These are phyloP conservation scores for Chrysemys picta DNA, from an alignment of 2,113 vertebrate species.

Conservation along the genomic window DNA sequence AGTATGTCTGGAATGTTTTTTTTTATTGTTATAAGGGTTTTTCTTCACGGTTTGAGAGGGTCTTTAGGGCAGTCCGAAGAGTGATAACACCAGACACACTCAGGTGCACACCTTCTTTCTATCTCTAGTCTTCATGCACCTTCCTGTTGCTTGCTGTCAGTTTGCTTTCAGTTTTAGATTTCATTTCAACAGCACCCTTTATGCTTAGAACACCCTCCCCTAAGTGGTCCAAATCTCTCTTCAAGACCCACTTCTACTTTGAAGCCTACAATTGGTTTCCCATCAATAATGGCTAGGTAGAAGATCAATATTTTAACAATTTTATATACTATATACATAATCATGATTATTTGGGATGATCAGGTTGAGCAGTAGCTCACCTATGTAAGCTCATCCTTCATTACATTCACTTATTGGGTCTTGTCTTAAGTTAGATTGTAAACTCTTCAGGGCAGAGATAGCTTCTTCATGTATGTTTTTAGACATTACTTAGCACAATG, in stretches of 20 bases:
- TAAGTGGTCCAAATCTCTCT: not conserved
- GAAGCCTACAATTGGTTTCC: not conserved
- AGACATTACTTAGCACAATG: not conserved
- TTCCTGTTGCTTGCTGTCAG: not conserved
- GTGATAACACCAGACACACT: not conserved
- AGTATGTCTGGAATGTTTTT: not conserved
- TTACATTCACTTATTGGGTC: accelerated
- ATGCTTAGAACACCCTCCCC: not conserved
- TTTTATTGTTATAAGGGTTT: not conserved
- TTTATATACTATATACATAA: accelerated
- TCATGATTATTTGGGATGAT: not conserved
- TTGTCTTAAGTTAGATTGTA: not conserved
- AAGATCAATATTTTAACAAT: not conserved
- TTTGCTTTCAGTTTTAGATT: not conserved
- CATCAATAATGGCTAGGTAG: not conserved
- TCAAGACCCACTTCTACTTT: not conserved
- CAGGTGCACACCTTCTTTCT: not conserved
- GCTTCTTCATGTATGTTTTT: accelerated
- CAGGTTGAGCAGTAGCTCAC: not conserved
- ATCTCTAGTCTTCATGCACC: not conserved
- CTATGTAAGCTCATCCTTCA: not conserved
- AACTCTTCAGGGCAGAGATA: not conserved
- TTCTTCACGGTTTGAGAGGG: not conserved
- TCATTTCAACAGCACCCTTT: not conserved
- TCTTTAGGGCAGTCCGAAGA: not conserved